Base-by-base conservation (phyloP, 2,797 vertebrate species). In the Gobio occitaniae region DNA sequence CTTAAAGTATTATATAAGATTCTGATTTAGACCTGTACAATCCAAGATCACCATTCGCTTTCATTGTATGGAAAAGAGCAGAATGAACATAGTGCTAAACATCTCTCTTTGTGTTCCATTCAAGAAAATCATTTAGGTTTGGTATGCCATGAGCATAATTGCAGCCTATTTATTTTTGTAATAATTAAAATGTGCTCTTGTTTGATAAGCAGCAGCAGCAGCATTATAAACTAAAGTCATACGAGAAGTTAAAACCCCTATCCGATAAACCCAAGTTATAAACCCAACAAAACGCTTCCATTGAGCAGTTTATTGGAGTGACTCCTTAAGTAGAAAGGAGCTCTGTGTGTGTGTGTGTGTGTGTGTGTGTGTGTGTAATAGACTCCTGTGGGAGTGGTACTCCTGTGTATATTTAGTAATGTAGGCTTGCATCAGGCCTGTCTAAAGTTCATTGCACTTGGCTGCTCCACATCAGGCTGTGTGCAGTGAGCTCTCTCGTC, bases 361-460 rank as follows among this genome's bases (percentile, higher is more conserved):
- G 66, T 48, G 41, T 80, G 84, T 76, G 86, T 80, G 81, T 71
- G 78, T 66, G 75, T 84, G 65, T 76, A 68, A 50, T 63, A 70
- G 69, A 59, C 69, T 84, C 81, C 80, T 81, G 76, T 80, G 86
- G 88, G 85, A 82, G 75, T 0, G 1, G 38, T 36, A 87, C 89
- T 81, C 87, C 48, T 47, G 78, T 87, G 91, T 89, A 86, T 81
- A 88, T 89, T 90, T 88, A 87, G 86, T 90, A 89, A 87, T 91
- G 87, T 72, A 78, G 79, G 86, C 83, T 83, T 90, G 83, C 70
- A 77, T 88, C 88, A 87, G 84, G 32, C 72, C 82, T 87, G 86
- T 82, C 69, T 85, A 88, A 90, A 92, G 90, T 92, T 92, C 91
- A 93, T 70, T 85, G 76, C 88, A 90, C 90, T 90, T 84, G 86